Base-by-base conservation (phyloP, 2,888 invertebrate species). In the Aphrophora alni region DNA sequence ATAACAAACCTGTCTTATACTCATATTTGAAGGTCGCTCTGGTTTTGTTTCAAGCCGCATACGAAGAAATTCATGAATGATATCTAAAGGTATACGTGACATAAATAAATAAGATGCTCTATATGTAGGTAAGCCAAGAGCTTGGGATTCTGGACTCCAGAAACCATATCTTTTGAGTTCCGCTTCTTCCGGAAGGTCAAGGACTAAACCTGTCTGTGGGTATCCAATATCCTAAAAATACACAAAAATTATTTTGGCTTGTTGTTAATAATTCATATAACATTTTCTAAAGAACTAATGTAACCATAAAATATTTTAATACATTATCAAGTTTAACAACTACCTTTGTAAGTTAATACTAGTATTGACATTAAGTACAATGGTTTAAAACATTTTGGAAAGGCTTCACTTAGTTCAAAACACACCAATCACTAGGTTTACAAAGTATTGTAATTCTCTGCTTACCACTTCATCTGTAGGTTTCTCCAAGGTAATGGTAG, bases 41-140 rank as follows among this genome's bases (percentile, higher is more conserved):
- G 96, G 95, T 81, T 94, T 93, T 82, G 95, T 93, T 87, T 97
- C 97, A 59, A 97, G 89, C 70, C 97, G 90, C 90, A 98, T 93
- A 82, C 93, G 90, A 70, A 98, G 90, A 89, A 97, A 98, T 88
- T 98, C 97, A 87, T 97, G 95, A 83, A 97, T 94, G n/a, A 97
- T 93, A 88, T 98, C 97, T 86, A 98, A 89, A 27, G 97, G 95
- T 77, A 98, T 93, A 76, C 94, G 92, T 82, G 95, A 93, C 21
- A 98, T 91, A 88, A 97, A 96, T 77, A 98, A 91, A 89, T 97
- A 98, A 82, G 94, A 92, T 44, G 94, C 92, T 85, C 94, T 87
- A 89, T 97, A 97, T 1, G 96, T 95, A 0, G 98, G 98, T 83
- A 98, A 89, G 82, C 92, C 92, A 88, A 97, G 92, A n/a, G 92